These are phyloP conservation scores for Hyles lineata DNA, from an alignment of 2,888 invertebrate genomes.

Conservation along the genomic window DNA sequence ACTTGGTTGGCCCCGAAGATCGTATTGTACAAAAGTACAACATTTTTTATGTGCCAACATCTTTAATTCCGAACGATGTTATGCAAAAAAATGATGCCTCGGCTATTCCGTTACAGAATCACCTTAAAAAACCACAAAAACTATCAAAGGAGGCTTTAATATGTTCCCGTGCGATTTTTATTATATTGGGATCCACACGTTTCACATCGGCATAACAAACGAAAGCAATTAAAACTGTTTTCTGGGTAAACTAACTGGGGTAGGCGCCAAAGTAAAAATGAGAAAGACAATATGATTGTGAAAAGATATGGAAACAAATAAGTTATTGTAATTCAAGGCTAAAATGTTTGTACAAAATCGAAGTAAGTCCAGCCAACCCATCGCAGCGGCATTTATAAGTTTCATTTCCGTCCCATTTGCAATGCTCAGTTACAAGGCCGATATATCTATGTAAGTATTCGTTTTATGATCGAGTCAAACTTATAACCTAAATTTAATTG, in stretches of 20 bases:
- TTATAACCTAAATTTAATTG: neutral
- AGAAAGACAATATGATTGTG: no score
- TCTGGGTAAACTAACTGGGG: no score
- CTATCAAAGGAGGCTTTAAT: no score
- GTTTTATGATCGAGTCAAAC: neutral
- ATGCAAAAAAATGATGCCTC: neutral
- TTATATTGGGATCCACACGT: no score
- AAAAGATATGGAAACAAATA: neutral
- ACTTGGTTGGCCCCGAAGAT: neutral
- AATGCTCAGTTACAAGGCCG: neutral
- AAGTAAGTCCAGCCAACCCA: neutral
- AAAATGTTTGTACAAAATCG: neutral
- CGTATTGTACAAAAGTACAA: neutral
- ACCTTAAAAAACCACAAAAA: neutral
- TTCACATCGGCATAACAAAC: no score
- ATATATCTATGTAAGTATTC: neutral
- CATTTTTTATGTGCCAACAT: neutral
- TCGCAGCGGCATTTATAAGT: neutral
- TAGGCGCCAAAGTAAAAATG: no score
- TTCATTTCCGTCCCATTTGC: slow-evolving; percentile 7
- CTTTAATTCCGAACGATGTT: neutral
- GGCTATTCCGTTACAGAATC: neutral
- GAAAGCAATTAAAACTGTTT: no score
- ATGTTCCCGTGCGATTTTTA: no score
- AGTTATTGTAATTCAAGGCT: neutral